Conservation (phyloP, 2,113 vertebrate species). For the Xenopus borealis region DNA sequence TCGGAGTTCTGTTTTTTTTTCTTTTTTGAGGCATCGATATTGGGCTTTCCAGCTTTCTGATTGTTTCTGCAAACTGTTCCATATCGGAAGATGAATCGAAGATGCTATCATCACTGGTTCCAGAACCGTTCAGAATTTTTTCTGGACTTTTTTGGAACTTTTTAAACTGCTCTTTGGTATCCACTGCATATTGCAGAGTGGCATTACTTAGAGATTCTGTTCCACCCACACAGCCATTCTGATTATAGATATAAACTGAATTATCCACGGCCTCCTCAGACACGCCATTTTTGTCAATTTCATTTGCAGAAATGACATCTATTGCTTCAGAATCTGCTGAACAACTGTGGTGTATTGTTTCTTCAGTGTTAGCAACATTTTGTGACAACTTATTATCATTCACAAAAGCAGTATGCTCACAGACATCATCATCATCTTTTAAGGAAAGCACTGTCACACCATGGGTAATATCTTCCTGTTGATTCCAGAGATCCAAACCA, state of each 20-base stretch:
- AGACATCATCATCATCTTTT: background rate
- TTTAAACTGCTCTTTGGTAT: conserved; percentile 58
- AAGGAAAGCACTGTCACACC: background rate
- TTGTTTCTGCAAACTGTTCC: conserved; percentile 82
- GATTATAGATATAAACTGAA: conserved; percentile 4
- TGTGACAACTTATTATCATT: background rate
- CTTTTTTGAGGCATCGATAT: conserved; percentile 81
- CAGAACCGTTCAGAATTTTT: conserved; percentile 57
- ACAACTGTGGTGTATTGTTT: background rate
- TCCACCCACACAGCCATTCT: conserved; percentile 51
- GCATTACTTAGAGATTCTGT: conserved; percentile 37
- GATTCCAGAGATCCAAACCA: background rate
- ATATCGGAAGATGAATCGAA: conserved; percentile 76
- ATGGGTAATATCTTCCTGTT: background rate
- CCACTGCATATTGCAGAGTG: conserved; percentile 51
- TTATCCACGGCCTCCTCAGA: background rate
- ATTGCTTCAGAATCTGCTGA: background rate
- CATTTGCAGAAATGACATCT: background rate
- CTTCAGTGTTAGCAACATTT: background rate
- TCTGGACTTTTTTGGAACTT: conserved; percentile 54
- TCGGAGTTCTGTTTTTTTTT: conserved; percentile 69
- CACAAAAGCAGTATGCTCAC: background rate
- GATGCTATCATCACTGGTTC: conserved; percentile 66
- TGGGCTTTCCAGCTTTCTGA: conserved; percentile 79
- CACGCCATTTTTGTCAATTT: background rate